Evolutionary conservation across 2,888 invertebrate species (phyloP), one percentile per base, ranked within the genome.

Genomic region (Pyralis farinalis): DNA sequence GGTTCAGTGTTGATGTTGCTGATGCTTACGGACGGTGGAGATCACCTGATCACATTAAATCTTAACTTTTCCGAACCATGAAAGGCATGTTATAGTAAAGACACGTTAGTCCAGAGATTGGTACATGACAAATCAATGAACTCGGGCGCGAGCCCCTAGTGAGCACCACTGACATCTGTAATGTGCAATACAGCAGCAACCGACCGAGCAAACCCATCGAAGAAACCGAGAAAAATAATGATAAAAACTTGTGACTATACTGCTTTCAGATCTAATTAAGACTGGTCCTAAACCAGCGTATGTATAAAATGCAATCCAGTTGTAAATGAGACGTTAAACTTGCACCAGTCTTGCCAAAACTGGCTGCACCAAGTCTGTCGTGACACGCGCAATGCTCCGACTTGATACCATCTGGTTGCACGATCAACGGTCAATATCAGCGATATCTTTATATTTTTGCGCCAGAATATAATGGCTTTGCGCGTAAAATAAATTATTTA

Each of bases 391-490:
- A 29, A 37, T 9, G 16, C 27, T 20, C 10, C n/a, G n/a, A n/a
- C 5, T 36, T 16, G 28, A 36, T 29, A 20, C 29, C 29, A 37
- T 37, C 20, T 37, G 36, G 27, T 36, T 28, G 36, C 16, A 51
- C 42, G 50, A 45, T 50, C 48, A 48, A 25, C 37, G 31, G 28
- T 34, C 42, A 40, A 28, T 44, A 51, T 48, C 51, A 38, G 37
- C 16, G 16, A 16, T 25, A 25, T 25, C 16, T 48, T 37, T 40
- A n/a, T 31, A 30, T 5, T 48, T 50, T 39, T 44, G n/a, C 7
- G 7, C 25, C 8, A 25, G 25, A 25, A 7, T 25, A 21, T 5
- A 5, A 4, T 21, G 21, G 7, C 21, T 21, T 21, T n/a, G n/a
- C n/a, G n/a, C n/a, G n/a, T n/a, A 21, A 21, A 21, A 21, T 21